These are phyloP conservation scores for Dicyrtomina minuta DNA, from an alignment of 2,888 invertebrate species.

Conservation along the genomic window DNA sequence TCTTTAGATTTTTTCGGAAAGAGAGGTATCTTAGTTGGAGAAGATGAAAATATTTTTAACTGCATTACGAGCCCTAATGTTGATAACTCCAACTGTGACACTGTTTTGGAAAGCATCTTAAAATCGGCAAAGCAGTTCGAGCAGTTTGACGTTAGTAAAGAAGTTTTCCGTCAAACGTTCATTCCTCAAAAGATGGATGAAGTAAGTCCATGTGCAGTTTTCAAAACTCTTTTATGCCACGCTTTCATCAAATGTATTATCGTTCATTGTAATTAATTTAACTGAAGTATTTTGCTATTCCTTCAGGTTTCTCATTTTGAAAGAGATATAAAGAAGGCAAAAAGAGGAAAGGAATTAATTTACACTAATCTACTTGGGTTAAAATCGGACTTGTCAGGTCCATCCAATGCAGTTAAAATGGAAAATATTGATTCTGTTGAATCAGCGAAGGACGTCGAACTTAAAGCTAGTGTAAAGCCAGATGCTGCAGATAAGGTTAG, in stretches of 20 bases:
- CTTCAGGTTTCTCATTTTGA: slow-evolving; percentile 76
- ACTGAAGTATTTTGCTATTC: neutral
- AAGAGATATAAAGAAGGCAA: slow-evolving; percentile 78
- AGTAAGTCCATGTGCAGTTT: slow-evolving; percentile 60
- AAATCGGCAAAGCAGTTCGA: slow-evolving; percentile 67
- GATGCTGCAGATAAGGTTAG: neutral
- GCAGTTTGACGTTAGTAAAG: slow-evolving; percentile 74
- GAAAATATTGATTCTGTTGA: slow-evolving; percentile 8
- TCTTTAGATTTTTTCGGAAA: slow-evolving; percentile 81
- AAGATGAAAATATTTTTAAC: slow-evolving; percentile 88
- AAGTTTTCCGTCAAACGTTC: slow-evolving; percentile 88
- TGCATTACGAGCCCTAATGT: slow-evolving; percentile 92
- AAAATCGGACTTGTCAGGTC: slow-evolving; percentile 74
- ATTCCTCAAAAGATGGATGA: slow-evolving; percentile 91
- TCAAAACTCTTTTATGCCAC: no score
- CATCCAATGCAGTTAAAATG: slow-evolving; percentile 60
- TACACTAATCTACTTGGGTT: slow-evolving; percentile 87
- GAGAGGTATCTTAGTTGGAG: slow-evolving; percentile 85
- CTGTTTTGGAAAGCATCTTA: slow-evolving; percentile 72
- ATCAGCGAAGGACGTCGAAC: slow-evolving; percentile 46
- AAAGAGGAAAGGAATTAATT: slow-evolving; percentile 71
- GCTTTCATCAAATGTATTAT: neutral
- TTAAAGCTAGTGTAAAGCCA: neutral
- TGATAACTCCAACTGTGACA: slow-evolving; percentile 76
- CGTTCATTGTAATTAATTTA: neutral